A percentile compares a stretch with the other conserved stretches of the same genome.
phyloP scores from a whole-genome alignment of 2,113 vertebrate species.

The Serinus canaria region DNA sequence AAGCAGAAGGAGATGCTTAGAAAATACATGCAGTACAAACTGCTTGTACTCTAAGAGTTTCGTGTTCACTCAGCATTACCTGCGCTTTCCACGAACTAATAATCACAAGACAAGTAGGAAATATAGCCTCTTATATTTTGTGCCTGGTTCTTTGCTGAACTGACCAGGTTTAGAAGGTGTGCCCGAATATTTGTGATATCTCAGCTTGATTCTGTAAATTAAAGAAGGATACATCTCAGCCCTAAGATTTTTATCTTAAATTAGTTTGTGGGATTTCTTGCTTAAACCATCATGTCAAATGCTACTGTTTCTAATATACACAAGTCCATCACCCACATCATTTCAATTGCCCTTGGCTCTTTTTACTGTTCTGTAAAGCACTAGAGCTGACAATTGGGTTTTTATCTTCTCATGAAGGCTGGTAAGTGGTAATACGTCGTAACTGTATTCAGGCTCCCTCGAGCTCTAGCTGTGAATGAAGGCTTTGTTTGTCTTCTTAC shows the following conservation, averaged over 20 bases:
- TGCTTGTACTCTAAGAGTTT: neutral
- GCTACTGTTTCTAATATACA: neutral
- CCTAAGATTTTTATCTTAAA: neutral
- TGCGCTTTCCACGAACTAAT: neutral
- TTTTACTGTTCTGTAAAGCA: neutral
- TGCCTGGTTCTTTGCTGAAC: neutral
- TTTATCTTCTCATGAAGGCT: neutral
- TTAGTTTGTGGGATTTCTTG: neutral
- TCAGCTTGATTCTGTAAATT: neutral
- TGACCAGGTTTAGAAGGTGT: neutral
- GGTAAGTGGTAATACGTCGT: neutral
- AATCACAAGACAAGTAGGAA: neutral
- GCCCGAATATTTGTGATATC: neutral
- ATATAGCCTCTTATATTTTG: neutral
- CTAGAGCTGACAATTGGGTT: neutral
- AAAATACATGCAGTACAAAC: neutral
- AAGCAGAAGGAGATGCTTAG: neutral
- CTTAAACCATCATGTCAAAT: neutral
- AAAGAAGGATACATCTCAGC: neutral
- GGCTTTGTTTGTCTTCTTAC: neutral
- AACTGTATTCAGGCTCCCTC: neutral
- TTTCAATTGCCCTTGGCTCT: neutral
- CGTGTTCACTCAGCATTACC: neutral
- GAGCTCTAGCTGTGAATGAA: neutral
- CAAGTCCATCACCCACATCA: neutral